Base-by-base conservation (phyloP, 2,888 invertebrate species). In the Eupelmus urozonus region DNA sequence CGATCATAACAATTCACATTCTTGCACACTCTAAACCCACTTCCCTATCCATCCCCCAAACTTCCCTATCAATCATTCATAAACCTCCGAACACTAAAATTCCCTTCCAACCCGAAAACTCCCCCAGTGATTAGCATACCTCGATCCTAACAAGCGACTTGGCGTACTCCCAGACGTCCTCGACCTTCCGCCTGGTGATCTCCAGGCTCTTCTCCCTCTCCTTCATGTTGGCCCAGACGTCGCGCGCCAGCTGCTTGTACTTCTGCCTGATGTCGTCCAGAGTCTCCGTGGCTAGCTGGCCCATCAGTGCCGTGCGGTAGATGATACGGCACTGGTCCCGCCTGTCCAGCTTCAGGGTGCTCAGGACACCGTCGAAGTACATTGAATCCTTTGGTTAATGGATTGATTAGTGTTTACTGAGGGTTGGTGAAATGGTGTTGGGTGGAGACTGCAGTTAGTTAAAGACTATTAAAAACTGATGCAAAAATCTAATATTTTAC, bases 231-330 rank as follows among this genome's bases (percentile, higher is more conserved):
- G 89, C 89, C 87, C 93, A 93, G 57, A 94, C 92, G 71, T 92
- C 91, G 66, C 90, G 90, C 82, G 93, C 92, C 80, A 94, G 85
- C 66, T 90, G 91, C 82, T 91, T 91, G 84, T 92, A 94, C 82
- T 93, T 93, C 65, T 91, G 91, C 80, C 92, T 92, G 69, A 93
- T 90, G 81, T 94, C 93, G 70, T 94, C 93, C 29, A 94, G 88
- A 85, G 94, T 93, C 85, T 94, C 94, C 82, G 92, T 92, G 0
- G 93, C 94, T 0, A 94, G 88, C 84, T 94, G 94, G 0, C 94
- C 94, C 90, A 94, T 92, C 83, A 92, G 91, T 0, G 93, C 93
- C 0, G 93, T 92, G 25, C 92, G 92, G 87, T 93, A 91, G 82
- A 94, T 90, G 79, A 94, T 92, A 83, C 92, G 92, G 57, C 93